Base-by-base conservation (phyloP, 2,888 invertebrate species). In the Torymus texanus region DNA sequence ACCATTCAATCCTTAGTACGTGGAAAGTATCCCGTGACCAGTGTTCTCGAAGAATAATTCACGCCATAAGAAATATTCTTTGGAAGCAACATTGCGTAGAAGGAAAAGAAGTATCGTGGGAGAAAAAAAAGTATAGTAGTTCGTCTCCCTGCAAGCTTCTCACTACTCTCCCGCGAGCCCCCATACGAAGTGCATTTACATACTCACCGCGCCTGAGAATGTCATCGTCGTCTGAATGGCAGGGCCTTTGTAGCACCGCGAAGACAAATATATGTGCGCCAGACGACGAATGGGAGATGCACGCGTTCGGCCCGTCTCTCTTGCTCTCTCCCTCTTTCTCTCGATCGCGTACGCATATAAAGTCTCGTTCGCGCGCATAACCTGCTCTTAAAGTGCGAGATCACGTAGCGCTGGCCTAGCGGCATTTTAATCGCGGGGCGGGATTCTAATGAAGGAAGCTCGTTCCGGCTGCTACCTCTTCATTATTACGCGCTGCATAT, bases 121-220 rank as follows among this genome's bases (percentile, higher is more conserved):
- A 80, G 81, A 58, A 63, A 66, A 63, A 66, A 29, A 61, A 21
- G 51, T 14, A 18, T 61, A 61, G 74, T 51, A 16, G 61, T 24
- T 29, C 50, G 4, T 55, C 12, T 58, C 41, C 74, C 55, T 41
- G 8, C 41, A 41, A 41, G 8, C 41, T 41, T 41, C 41, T 41
- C 41, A 41, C 41, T 41, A 8, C 41, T 41, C 41, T 41, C 12
- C 59, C 63, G 65, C 13, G 53, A 21, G 51, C 70, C 73, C 74
- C 68, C 53, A 51, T 63, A n/a, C 53, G 29, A 53, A 41, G 53
- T 24, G 16, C 65, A 81, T 81, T 81, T 71, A 75, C 81, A 81
- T 81, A 81, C 75, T 75, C 75, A 21, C 75, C 78, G 65, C 65
- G 68, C 65, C 78, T 81, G 81, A 73, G 78, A 81, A 81, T 79